These are phyloP conservation scores for Falco cherrug DNA, from an alignment of 2,797 vertebrate genomes.

Conservation along the genomic window DNA sequence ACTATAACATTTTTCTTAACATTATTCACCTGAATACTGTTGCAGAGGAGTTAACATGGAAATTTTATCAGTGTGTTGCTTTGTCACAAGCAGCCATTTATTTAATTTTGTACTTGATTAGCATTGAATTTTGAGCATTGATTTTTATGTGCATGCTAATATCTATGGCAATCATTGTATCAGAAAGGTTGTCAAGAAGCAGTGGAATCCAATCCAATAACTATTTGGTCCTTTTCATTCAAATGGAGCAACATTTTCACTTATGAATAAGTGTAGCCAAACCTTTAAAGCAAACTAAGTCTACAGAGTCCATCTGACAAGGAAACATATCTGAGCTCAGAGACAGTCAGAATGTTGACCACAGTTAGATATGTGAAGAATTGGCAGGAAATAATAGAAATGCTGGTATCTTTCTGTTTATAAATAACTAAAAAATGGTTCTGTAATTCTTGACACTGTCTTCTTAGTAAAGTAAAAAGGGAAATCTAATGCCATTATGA, in stretches of 20 bases:
- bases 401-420: neutral
- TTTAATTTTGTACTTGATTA: neutral
- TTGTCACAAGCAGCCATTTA: neutral
- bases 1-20: neutral
- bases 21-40: neutral
- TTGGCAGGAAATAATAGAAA: neutral
- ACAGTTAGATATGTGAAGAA: neutral
- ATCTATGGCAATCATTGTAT: neutral
- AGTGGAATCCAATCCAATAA: neutral
- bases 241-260: neutral
- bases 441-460: neutral
- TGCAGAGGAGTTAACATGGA: neutral
- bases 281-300: neutral
- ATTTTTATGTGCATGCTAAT: neutral
- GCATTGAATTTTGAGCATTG: neutral
- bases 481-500: neutral
- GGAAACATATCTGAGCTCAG: neutral
- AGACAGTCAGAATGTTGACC: neutral
- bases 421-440: neutral
- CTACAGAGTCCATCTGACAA: neutral
- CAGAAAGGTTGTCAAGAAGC: neutral
- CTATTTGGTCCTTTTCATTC: neutral
- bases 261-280: neutral
- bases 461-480: neutral
- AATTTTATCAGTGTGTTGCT: neutral